Base-by-base conservation (phyloP, 2,113 vertebrate species). In the Mirounga angustirostris region DNA sequence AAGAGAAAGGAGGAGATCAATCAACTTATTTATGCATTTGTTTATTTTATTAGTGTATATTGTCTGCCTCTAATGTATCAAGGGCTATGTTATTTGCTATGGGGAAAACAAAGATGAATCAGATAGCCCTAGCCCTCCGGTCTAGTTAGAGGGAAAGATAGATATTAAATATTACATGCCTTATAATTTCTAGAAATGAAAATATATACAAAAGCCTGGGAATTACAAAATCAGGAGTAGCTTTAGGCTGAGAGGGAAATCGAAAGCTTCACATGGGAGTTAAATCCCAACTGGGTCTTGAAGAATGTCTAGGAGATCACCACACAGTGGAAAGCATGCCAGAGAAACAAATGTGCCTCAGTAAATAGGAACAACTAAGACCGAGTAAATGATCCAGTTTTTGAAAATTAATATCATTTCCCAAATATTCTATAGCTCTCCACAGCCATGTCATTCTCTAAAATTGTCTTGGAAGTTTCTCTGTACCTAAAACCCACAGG, bases 21-120 rank as follows among this genome's bases (percentile, higher is more conserved):
- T 3, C 5, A 21, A 40, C 50, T 59, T 80, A 83, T 58, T 43
- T n/a, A 43, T 22, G 28, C 28, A 4, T 59, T 59, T 90, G 9
- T 85, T 88, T 63, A 46, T 78, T 93, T 92, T 81, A 83, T 73
- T 56, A 40, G 18, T 82, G 26, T 63, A 5, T 40, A 33, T 71
- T 4, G 11, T 89, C 61, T 56, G 10, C 52, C 10, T 18, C 10
- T 26, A 56, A 21, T 21, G 15, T n/a, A 46, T 7, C 16, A 73
- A 94, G 21, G 21, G 6, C 15, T 91, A 11, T 36, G 46, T 89
- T 95, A 84, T 83, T 74, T 93, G 50, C 40, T 86, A 12, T 36
- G 36, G 40, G 43, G 33, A 89, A 97, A 97, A 63, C 50, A 94
- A 89, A 54, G 56, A 90, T 88, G 54, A 95, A 73, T 76, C 46